phyloP scores from a whole-genome alignment of 2,888 invertebrate species.

The Sthenelais limicola region DNA sequence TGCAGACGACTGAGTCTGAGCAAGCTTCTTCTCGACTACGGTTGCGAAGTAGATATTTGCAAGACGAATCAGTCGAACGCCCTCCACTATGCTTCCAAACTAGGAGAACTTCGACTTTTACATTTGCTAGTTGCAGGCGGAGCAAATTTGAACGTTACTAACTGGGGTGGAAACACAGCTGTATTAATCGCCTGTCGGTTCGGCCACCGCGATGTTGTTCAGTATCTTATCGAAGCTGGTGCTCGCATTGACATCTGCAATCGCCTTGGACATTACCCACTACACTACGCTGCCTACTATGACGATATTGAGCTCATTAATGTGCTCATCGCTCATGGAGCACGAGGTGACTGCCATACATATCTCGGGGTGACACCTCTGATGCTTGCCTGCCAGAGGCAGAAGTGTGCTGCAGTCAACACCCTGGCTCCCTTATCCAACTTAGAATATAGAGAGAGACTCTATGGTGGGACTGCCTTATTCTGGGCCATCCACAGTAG shows the following conservation, averaged over 20 bases:
- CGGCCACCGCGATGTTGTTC: conserved; percentile 30
- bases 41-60: conserved; percentile 30
- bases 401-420: conserved; percentile 37
- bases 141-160: conserved; percentile 21
- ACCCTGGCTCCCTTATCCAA: conserved; percentile 29
- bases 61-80: conserved; percentile 32
- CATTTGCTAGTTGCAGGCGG: neutral
- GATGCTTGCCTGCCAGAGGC: conserved; percentile 45
- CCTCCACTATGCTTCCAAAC: conserved; percentile 24
- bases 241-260: conserved; percentile 39
- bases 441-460: conserved; percentile 32
- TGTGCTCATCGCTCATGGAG: conserved; percentile 31
- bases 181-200: conserved; percentile 39
- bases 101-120: neutral
- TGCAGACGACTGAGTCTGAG: conserved; percentile 5
- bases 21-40: neutral
- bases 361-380: conserved; percentile 44
- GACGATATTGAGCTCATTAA: conserved; percentile 36
- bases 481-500: conserved; percentile 46
- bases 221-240: conserved; percentile 19
- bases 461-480: conserved; percentile 44
- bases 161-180: conserved; percentile 33
- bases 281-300: conserved; percentile 45
- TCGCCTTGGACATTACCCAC: conserved; percentile 44
- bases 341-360: conserved; percentile 39